Evolutionary conservation across 2,797 vertebrate species (phyloP), one percentile per base, ranked within the genome.

Genomic region (Enteromius unitaeniatus): DNA sequence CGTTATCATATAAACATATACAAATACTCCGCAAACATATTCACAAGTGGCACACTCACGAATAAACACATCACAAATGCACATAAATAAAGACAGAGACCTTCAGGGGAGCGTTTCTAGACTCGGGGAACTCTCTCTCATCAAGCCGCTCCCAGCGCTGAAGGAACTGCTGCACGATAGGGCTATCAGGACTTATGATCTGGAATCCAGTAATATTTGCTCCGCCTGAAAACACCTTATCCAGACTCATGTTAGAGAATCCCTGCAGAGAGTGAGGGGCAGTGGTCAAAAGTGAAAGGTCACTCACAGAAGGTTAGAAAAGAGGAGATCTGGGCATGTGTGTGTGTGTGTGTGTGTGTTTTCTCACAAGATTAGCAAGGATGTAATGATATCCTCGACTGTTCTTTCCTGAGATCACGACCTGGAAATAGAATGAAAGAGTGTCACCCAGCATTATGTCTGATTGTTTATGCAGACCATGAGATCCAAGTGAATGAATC

Each of bases 171-270:
- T 98, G 97, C 85, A 99, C 98, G 86, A 99, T 95, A 62, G 96
- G 94, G 89, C 97, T 98, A 90, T 98, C 97, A 26, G 95, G 96
- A 94, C 95, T 98, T 92, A 99, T 96, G 92, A 99, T 98, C 94
- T 99, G 97, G 92, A 99, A 99, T 88, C 97, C 97, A 83, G 97
- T 99, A 85, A 99, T 92, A 83, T 99, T 99, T 89, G 98, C 98
- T 85, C 98, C 98, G 64, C 97, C 98, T 10, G 97, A 95, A 90
- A 97, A 95, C 64, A 99, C 96, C 91, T 94, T 96, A 88, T 99
- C 97, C 91, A 99, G 92, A 84, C 95, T 96, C 90, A 98, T 95
- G 91, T 98, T 98, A 67, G 97, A 96, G 91, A 98, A 97, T 65
- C 98, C 98, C 98, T 99, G 87, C 19, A 89, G 93, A 88, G 83